Conservation (phyloP, 2,113 vertebrate genomes). For the Caretta caretta region DNA sequence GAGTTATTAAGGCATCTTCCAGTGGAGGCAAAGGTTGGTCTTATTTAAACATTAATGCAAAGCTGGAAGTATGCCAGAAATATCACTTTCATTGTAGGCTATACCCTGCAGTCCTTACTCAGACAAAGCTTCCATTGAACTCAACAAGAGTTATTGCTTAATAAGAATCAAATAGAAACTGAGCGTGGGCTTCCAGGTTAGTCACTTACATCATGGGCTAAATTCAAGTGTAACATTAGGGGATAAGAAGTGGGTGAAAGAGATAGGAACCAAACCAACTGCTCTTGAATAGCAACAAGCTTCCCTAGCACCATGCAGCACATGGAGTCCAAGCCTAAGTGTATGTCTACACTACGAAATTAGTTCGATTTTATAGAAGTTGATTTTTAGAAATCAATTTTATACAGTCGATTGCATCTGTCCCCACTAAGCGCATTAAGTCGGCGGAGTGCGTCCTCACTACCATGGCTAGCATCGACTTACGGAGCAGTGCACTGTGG, state of each 20-base stretch:
- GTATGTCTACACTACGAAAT: too few species aligned
- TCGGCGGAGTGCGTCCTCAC: too few species aligned
- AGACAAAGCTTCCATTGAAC: background rate
- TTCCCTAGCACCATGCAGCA: background rate
- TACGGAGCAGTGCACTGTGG: too few species aligned
- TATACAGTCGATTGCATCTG: too few species aligned
- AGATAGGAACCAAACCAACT: background rate
- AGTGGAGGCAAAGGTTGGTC: too few species aligned
- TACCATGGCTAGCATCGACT: too few species aligned
- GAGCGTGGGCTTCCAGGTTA: too few species aligned
- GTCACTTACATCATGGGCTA: background rate
- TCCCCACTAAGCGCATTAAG: too few species aligned
- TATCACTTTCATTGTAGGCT: background rate
- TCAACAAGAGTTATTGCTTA: background rate
- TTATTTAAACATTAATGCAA: background rate
- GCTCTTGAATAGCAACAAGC: background rate
- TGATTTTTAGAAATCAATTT: too few species aligned
- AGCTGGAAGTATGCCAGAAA: background rate
- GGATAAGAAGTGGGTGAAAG: background rate
- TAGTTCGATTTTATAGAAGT: too few species aligned
- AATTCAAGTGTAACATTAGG: background rate
- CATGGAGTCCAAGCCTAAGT: background rate
- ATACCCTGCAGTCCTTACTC: background rate
- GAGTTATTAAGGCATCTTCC: background rate
- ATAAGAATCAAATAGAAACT: background rate